These are phyloP conservation scores for Tuberolachnus salignus DNA, from an alignment of 2,888 invertebrate genomes.

Conservation along the genomic window DNA sequence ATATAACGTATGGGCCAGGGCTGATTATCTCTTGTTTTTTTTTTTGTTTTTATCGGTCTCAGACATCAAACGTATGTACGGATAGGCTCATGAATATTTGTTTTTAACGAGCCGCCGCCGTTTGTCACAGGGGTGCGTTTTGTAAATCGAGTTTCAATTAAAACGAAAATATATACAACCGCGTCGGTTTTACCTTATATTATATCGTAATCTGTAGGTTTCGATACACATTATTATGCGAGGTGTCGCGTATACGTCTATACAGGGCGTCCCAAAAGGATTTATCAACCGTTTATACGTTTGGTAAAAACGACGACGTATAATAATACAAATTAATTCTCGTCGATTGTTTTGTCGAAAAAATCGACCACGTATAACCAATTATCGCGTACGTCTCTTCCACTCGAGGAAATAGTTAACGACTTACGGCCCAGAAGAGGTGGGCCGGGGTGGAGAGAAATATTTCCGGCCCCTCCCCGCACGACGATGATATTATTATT, in stretches of 20 bases:
- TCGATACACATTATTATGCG: neutral
- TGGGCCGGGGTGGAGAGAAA: no score
- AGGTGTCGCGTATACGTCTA: neutral
- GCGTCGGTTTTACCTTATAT: neutral
- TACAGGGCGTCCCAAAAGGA: no score
- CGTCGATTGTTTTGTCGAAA: no score
- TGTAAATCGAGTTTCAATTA: conserved; percentile 31
- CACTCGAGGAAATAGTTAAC: no score
- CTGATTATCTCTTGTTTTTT: conserved; percentile 8
- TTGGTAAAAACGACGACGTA: no score
- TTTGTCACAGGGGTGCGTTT: conserved; percentile 22
- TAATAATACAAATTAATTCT: no score
- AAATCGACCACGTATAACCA: no score
- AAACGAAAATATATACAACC: neutral
- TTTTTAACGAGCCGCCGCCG: conserved; percentile 34
- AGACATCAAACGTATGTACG: conserved; percentile 24
- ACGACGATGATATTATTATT: no score
- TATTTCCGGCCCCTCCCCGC: no score
- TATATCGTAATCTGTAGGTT: neutral
- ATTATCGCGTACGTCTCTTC: no score
- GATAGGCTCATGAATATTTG: conserved; percentile 4
- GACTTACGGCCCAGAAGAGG: no score
- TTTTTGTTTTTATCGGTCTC: conserved; percentile 30
- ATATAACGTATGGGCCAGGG: neutral
- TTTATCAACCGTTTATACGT: no score